Conservation (phyloP, 2,888 invertebrate genomes). For the Scaptomyza reducta region DNA sequence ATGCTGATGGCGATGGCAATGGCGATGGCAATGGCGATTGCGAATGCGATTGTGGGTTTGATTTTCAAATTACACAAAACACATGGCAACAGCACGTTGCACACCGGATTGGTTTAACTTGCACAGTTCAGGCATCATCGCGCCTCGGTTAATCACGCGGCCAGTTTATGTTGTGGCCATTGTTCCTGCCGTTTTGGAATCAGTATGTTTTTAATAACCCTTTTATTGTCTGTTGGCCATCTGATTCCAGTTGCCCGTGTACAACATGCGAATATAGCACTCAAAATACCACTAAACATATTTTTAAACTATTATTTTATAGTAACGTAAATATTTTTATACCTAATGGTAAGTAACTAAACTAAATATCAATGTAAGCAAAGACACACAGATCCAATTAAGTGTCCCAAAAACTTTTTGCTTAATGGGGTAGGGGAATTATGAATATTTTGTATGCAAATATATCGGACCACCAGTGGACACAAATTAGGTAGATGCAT, state of each 20-base stretch:
- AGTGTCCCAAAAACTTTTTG: neutral
- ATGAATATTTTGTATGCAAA: neutral
- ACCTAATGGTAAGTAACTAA: neutral
- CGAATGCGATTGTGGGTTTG: conserved; percentile 46
- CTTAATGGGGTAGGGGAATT: neutral
- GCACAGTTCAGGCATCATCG: neutral
- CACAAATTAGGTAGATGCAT: neutral
- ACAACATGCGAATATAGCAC: no score
- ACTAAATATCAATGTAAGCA: neutral
- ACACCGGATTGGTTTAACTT: conserved; percentile 37
- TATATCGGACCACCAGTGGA: neutral
- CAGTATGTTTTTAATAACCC: neutral
- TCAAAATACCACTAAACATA: no score
- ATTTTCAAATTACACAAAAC: conserved; percentile 71
- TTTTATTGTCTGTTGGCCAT: conserved; percentile 1
- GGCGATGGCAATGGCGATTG: conserved; percentile 11
- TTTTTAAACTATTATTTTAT: no score
- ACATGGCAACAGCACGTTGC: conserved; percentile 49
- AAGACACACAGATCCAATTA: neutral
- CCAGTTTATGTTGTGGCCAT: neutral
- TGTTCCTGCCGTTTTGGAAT: neutral
- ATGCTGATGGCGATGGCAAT: conserved; percentile 34
- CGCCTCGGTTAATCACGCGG: conserved; percentile 3
- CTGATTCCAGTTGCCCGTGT: neutral
- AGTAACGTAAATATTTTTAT: neutral